Conservation (phyloP, 2,113 vertebrate species). For the Epinephelus lanceolatus region DNA sequence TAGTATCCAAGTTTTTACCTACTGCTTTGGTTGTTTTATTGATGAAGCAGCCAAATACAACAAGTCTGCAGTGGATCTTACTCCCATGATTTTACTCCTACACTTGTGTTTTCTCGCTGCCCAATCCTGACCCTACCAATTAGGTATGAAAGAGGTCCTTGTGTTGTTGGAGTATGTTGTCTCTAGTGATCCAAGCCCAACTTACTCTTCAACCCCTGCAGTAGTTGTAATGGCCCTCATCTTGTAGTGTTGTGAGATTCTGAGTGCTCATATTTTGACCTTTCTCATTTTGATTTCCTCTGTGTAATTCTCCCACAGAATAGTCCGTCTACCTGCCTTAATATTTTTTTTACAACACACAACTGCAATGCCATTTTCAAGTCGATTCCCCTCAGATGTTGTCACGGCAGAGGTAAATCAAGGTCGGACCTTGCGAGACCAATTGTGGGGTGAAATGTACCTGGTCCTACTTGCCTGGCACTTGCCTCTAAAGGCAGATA, state of each 20-base stretch:
- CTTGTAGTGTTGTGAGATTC: slow-evolving; percentile 24
- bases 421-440: slow-evolving; percentile 41
- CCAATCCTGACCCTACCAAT: not conserved
- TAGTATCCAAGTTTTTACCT: slow-evolving; percentile 9
- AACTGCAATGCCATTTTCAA: slow-evolving; percentile 19
- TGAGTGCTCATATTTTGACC: slow-evolving; percentile 34
- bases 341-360: slow-evolving; percentile 23
- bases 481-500: slow-evolving; percentile 25
- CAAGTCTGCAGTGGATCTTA: not conserved
- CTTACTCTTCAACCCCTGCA: slow-evolving; percentile 25
- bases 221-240: slow-evolving; percentile 21
- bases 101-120: slow-evolving; percentile 6
- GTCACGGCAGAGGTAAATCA: slow-evolving; percentile 32
- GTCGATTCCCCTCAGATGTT: slow-evolving; percentile 38
- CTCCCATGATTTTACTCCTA: not conserved
- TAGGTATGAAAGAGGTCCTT: not conserved
- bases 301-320: slow-evolving; percentile 20
- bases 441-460: slow-evolving; percentile 34
- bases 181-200: slow-evolving; percentile 1
- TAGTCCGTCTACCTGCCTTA: not conserved
- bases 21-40: slow-evolving; percentile 1
- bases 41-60: not conserved
- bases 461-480: slow-evolving; percentile 1
- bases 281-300: slow-evolving; percentile 43
- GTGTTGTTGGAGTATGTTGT: not conserved